These are phyloP conservation scores for Acromyrmex heyeri DNA, from an alignment of 1,140 invertebrate species.

Conservation along the genomic window DNA sequence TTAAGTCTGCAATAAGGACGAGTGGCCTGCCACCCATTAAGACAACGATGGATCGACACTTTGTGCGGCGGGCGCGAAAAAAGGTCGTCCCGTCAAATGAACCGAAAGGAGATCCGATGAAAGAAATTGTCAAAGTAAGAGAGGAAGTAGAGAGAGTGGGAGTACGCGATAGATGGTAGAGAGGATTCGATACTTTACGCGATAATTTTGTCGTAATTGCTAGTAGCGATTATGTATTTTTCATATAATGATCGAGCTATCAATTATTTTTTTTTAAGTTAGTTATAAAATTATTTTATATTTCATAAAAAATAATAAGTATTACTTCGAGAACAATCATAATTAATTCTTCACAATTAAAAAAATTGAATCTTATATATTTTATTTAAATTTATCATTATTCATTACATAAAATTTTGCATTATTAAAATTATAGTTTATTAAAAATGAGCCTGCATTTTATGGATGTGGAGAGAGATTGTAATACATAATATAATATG, in stretches of 20 bases:
- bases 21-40: constrained; percentile 85
- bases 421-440: not conserved
- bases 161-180: constrained; percentile 11
- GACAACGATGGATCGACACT: constrained; percentile 85
- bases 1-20: constrained; percentile 87
- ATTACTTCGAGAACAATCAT: not conserved
- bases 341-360: not conserved
- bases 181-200: constrained; percentile 48
- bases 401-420: not conserved
- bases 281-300: not conserved
- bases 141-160: constrained; percentile 42
- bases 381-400: not conserved
- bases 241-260: not conserved
- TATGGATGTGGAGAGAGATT: not conserved
- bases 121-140: constrained; percentile 85
- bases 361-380: not conserved
- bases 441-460: not conserved
- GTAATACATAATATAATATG: not conserved
- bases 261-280: not conserved
- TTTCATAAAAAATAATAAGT: not conserved
- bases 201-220: constrained; percentile 45
- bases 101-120: constrained; percentile 84
- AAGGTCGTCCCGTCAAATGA: constrained; percentile 85
- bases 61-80: constrained; percentile 83
- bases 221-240: constrained; percentile 41